Base-by-base conservation (phyloP, 2,888 invertebrate species). In the Tenthredo distinguenda region DNA sequence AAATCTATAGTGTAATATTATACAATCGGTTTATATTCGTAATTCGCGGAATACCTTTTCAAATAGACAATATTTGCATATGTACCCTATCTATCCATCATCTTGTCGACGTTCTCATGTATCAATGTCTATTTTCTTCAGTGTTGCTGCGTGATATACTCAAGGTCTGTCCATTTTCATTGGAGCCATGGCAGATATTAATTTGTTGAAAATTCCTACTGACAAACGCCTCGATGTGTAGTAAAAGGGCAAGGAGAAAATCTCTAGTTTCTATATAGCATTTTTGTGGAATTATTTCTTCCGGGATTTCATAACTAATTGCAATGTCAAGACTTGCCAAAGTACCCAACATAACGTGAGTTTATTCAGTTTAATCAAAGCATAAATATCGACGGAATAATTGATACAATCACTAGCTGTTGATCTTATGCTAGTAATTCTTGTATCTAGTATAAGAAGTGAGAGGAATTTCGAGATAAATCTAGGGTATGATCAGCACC, bases 401-500 rank as follows among this genome's bases (percentile, higher is more conserved):
- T 74, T 43, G 9, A 37, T 15, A 43, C 40, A 74, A 31, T 43
- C 9, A 43, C n/a, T 74, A 31, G 43, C 21, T 40, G 3, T 43
- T 74, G 1, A n/a, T 26, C 37, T 40, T 43, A 72, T n/a, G 18
- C 26, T 26, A 62, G 26, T 50, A 15, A 50, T 7, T 3, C 31
- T 31, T 50, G 21, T 15, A 77, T 50, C 31, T 47, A 55, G 31
- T n/a, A 26, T n/a, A 26, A 55, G n/a, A 71, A 77, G 76, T 77
- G 76, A 77, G 50, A 77, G 76, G 50, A 34, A 77, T 15, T 47
- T 50, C 37, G 50, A 77, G 31, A 26, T 50, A 26, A 26, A 77
- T 77, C 76, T 55, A 77, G 76, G 18, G 34, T 77, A 50, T 50
- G 50, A 55, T 77, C 76, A 77, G 76, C 15, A 50, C 31, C 55